phyloP scores from a whole-genome alignment of 2,888 invertebrate genomes.

The Oscheius sp. region DNA sequence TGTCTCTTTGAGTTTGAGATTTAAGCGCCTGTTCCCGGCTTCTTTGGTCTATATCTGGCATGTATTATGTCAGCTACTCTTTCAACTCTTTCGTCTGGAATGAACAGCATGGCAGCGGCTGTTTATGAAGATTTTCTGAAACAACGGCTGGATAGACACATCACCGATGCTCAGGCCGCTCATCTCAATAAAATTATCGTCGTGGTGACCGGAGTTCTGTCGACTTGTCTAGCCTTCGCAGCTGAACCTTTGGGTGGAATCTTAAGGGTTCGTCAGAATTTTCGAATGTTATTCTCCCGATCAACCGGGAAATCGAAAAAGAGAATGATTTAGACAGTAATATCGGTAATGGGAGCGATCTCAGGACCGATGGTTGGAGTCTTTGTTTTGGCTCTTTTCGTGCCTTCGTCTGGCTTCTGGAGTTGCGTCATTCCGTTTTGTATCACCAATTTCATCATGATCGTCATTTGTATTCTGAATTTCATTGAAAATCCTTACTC shows the following conservation, averaged over 20 bases:
- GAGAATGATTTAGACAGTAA: conserved; percentile 37
- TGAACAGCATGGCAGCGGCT: conserved; percentile 62
- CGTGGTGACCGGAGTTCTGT: conserved; percentile 43
- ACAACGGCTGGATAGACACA: conserved; percentile 44
- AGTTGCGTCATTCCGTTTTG: conserved; percentile 58
- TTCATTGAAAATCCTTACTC: conserved; percentile 49
- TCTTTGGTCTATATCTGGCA: conserved; percentile 61
- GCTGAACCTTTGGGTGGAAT: conserved; percentile 61
- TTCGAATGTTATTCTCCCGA: no score
- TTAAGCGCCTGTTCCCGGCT: conserved; percentile 54
- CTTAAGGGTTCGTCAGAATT: conserved; percentile 39
- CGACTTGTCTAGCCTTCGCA: conserved; percentile 52
- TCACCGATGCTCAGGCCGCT: conserved; percentile 46
- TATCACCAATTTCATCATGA: conserved; percentile 47
- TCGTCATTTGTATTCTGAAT: conserved; percentile 46
- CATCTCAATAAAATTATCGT: conserved; percentile 43
- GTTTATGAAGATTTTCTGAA: conserved; percentile 64
- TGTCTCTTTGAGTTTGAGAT: not conserved
- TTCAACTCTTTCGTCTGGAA: conserved; percentile 61
- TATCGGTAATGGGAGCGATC: conserved; percentile 60
- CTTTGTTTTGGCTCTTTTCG: conserved; percentile 60
- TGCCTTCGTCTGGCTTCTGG: conserved; percentile 53
- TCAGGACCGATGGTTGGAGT: conserved; percentile 60
- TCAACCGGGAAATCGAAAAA: not conserved
- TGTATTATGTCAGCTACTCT: conserved; percentile 63